phyloP scores from a whole-genome alignment of 2,113 vertebrate species.

The Phyllopteryx taeniolatus region DNA sequence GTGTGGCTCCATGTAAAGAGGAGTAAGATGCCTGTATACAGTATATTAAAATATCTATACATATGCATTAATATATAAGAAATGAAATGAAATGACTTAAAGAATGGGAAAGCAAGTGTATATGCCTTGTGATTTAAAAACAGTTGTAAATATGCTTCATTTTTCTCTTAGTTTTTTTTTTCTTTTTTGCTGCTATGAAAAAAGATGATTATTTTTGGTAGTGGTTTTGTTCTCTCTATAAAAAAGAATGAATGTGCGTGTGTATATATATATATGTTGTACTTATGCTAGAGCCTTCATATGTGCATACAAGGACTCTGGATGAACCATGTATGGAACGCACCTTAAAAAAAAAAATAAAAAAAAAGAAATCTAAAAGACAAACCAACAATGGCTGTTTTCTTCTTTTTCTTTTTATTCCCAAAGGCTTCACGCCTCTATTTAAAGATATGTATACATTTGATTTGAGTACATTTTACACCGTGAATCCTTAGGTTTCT shows the following conservation, averaged over 20 bases:
- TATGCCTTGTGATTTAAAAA: conserved; percentile 70
- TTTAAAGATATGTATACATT: too few relatives aligned
- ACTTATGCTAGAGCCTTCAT: conserved; percentile 69
- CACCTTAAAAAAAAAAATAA: conserved; percentile 65
- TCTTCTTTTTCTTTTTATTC: conserved; percentile 12
- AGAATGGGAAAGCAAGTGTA: conserved; percentile 64
- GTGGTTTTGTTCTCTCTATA: conserved; percentile 74
- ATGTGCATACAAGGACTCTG: conserved; percentile 68
- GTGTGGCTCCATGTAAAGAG: conserved; percentile 27
- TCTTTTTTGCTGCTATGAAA: conserved; percentile 76
- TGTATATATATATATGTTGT: conserved; percentile 52
- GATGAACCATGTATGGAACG: conserved; percentile 72
- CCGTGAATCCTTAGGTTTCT: background rate
- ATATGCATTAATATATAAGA: background rate
- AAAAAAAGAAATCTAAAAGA: conserved; percentile 34
- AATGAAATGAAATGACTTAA: conserved; percentile 43
- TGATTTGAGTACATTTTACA: background rate
- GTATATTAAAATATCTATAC: background rate
- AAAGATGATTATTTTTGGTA: conserved; percentile 77
- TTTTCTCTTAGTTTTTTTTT: conserved; percentile 67
- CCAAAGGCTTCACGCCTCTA: background rate
- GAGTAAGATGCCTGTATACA: background rate
- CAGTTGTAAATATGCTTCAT: conserved; percentile 68
- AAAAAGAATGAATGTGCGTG: conserved; percentile 52
- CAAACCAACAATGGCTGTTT: conserved; percentile 36